Conservation (phyloP, 37 sponge, comb jelly and placozoan species). For the Diacarnus erythraeanus region DNA sequence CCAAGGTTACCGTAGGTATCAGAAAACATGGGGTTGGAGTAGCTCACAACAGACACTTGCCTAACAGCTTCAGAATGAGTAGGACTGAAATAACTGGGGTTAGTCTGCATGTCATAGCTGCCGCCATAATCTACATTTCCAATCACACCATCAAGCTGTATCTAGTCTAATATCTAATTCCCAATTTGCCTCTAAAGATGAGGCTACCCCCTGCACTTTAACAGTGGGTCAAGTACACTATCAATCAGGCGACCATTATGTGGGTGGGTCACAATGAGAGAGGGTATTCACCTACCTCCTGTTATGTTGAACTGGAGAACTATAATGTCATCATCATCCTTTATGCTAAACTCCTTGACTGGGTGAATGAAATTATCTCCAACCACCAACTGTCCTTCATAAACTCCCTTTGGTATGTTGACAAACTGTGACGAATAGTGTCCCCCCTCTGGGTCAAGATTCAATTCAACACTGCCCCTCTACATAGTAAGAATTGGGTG, state of each 20-base stretch:
- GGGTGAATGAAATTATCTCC: constrained; percentile 52
- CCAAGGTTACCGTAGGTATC: not conserved
- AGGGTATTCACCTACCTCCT: not conserved
- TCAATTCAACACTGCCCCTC: constrained; percentile 39
- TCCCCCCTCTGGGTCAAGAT: constrained; percentile 24
- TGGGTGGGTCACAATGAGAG: no score
- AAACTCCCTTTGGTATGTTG: constrained; percentile 33
- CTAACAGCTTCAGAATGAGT: not conserved
- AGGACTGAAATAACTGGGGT: constrained; percentile 34
- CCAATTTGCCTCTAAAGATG: no score
- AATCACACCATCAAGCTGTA: no score
- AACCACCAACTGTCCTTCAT: constrained; percentile 63
- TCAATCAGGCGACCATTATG: no score
- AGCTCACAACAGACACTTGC: not conserved
- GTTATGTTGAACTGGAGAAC: constrained; percentile 32
- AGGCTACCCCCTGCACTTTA: no score
- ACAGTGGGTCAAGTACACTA: no score
- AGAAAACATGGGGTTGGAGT: not conserved
- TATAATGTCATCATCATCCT: constrained; percentile 16
- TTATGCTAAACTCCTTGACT: constrained; percentile 47
- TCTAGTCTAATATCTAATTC: no score
- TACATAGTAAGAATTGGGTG: no score
- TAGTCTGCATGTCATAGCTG: constrained; percentile 22
- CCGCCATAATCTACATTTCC: no score
- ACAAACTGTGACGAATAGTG: constrained; percentile 36